Evolutionary conservation across 2,888 invertebrate genomes (phyloP), one percentile per base, ranked within the genome.

Genomic region (Meiosimyza platycephala): DNA sequence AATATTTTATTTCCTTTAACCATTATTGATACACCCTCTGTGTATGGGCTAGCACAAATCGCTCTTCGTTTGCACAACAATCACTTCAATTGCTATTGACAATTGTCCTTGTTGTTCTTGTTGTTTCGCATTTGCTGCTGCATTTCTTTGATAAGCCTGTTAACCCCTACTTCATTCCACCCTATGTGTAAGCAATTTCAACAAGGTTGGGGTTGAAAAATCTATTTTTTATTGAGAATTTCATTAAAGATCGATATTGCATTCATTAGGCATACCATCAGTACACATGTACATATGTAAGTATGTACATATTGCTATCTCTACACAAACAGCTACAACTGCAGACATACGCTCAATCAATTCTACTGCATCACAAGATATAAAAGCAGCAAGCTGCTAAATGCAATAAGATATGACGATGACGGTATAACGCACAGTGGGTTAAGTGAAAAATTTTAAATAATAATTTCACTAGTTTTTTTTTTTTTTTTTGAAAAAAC

Each of bases 221-320:
- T 9, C 40, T 9, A 22, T 59, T 48, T 54, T 55, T 63, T 16
- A 64, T 22, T 16, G 71, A 50, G 57, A 63, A 57, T 71, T 71
- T 64, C 71, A 64, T 71, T 71, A 71, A 40, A 71, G 55, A 71
- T 64, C 65, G 71, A 65, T 71, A 48, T 55, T 51, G 57, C 71
- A 59, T 71, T 71, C 71, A 65, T 65, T 65, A 65, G 54, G n/a
- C 54, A 67, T n/a, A 15, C 33, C 28, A 13, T 16, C 13, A 16
- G 66, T 55, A 67, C 48, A 65, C 22, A 71, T 13, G 40, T 3
- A 54, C 22, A n/a, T n/a, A n/a, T n/a, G n/a, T n/a, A n/a, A n/a
- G n/a, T n/a, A n/a, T n/a, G 33, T 2, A 54, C 16, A 40, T 40
- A 40, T 1, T 2, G 5, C 0, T 13, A 50, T 4, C 4, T 2